Base-by-base conservation (phyloP, 2,888 invertebrate genomes). In the Ophion ellenae region DNA sequence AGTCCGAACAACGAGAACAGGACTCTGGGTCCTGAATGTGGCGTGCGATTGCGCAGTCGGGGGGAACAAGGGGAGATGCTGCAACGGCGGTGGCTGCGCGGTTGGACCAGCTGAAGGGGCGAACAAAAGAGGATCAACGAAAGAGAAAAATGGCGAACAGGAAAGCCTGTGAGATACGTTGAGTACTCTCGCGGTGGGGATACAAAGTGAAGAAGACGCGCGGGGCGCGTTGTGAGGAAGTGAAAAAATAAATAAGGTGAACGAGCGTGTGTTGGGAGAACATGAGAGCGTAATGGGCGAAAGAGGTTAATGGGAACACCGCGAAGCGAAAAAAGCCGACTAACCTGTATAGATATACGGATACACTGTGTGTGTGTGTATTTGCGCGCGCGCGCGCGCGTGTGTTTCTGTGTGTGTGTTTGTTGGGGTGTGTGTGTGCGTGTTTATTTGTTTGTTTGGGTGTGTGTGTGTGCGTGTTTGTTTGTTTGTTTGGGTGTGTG, bases 251-350 rank as follows among this genome's bases (percentile, higher is more conserved):
- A 86, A 87, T 87, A 87, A 87, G 74, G 80, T 57, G 84, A 85
- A 87, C 75, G 83, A 87, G 82, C 80, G 78, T 77, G 86, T 81
- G 53, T 53, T 86, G 83, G 80, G 83, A 73, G 83, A 80, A 85
- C 85, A 57, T 32, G 73, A 20, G 85, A 86, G 81, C 64, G 79
- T 87, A 88, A 88, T 87, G 85, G 84, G 82, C 73, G 70, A 84
- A 85, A 80, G 84, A 87, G 84, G 87, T 88, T 88, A 88, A 88
- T 88, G 87, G 87, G 82, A 85, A 87, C 87, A 81, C 83, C 84
- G 81, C 81, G 69, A 81, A 86, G 81, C 81, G 79, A 87, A 87
- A 84, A 84, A 87, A 81, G 84, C 83, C 81, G 81, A 14, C 87
- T 61, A 76, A 70, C 69, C 73, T 83, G 77, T 76, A 81, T 63